phyloP scores from a whole-genome alignment of 2,113 vertebrate genomes.

The Periophthalmodon schlosseri region DNA sequence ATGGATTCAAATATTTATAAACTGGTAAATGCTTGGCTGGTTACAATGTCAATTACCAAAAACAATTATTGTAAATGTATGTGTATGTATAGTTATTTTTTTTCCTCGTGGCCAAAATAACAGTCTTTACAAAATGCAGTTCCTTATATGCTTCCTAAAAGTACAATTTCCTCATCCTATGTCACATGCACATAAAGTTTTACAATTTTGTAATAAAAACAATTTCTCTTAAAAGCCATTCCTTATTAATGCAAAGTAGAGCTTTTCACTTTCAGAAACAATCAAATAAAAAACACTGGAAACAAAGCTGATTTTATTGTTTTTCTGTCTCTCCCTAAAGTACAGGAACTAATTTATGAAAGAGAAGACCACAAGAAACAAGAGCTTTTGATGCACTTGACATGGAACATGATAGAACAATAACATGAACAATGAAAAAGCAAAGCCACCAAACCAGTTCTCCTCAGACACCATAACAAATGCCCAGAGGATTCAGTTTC shows the following conservation, averaged over 20 bases:
- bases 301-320: neutral
- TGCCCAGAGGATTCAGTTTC: slow-evolving; percentile 31
- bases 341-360: slow-evolving; percentile 18
- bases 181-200: slow-evolving; percentile 22
- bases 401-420: slow-evolving; percentile 12
- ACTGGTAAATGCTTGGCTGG: slow-evolving; percentile 75
- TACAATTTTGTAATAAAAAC: slow-evolving; percentile 19
- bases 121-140: slow-evolving; percentile 15
- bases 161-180: slow-evolving; percentile 30
- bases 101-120: slow-evolving; percentile 53
- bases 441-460: slow-evolving; percentile 58
- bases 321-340: neutral
- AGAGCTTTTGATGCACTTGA: slow-evolving; percentile 26
- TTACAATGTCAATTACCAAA: slow-evolving; percentile 75
- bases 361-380: slow-evolving; percentile 31
- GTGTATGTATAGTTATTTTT: slow-evolving; percentile 47
- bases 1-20: slow-evolving; percentile 61
- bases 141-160: slow-evolving; percentile 32
- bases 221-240: neutral
- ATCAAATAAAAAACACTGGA: slow-evolving; percentile 41
- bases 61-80: slow-evolving; percentile 40
- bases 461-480: slow-evolving; percentile 34
- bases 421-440: slow-evolving; percentile 53
- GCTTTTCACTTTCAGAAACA: slow-evolving; percentile 60
- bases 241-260: slow-evolving; percentile 6